A percentile compares a stretch with the other conserved stretches of the same genome.
Evolutionary conservation across 2,888 invertebrate species (phyloP).

Genomic region (Diogma glabrata): DNA sequence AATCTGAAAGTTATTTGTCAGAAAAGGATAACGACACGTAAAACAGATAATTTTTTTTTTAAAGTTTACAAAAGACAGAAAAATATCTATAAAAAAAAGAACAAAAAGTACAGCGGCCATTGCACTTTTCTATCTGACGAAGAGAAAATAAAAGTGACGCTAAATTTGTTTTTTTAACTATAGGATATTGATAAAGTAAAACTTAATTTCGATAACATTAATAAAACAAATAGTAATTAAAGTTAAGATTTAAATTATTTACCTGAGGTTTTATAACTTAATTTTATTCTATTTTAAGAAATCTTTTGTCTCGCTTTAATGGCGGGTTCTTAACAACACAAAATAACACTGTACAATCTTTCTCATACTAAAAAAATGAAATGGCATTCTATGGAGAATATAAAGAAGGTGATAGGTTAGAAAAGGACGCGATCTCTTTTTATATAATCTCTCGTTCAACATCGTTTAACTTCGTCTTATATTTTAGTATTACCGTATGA

Average conservation of each 20-base stretch:
- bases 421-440: constrained; percentile 36
- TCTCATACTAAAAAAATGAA: constrained; percentile 35
- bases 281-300: constrained; percentile 7
- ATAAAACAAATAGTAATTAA: too few relatives aligned
- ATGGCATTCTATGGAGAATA: constrained; percentile 32
- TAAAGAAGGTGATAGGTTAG: constrained; percentile 32
- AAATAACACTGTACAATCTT: neutral
- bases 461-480: neutral
- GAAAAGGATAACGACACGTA: constrained; percentile 3
- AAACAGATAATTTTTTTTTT: neutral
- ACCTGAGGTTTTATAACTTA: neutral
- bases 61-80: neutral
- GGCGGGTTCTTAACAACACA: constrained; percentile 15
- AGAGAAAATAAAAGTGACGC: neutral
- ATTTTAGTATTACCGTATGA: too few relatives aligned
- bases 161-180: neutral
- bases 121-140: constrained; percentile 6
- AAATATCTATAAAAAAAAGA: neutral
- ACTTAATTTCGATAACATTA: neutral
- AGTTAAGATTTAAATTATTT: neutral
- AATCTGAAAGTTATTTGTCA: neutral
- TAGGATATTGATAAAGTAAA: neutral
- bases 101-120: constrained; percentile 8
- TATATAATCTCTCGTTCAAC: constrained; percentile 5
- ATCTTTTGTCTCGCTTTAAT: constrained; percentile 44